Base-by-base conservation (phyloP, 2,888 invertebrate species). In the Dynastes maya region DNA sequence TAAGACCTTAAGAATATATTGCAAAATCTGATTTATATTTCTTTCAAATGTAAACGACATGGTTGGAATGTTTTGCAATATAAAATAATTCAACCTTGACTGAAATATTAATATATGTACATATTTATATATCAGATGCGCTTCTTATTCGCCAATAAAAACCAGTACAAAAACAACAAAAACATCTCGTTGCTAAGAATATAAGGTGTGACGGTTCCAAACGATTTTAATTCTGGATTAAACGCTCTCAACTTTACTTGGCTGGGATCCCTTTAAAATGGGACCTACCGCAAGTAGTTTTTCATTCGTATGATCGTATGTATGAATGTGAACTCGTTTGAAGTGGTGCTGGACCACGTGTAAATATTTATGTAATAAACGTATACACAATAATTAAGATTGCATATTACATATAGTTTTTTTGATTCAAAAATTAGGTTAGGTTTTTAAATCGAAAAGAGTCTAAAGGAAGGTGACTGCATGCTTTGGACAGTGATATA, bases 101-200 rank as follows among this genome's bases (percentile, higher is more conserved):
- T 6, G 55, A 22, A 16, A 58, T 58, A 58, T 58, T 58, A 45
- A 45, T 45, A 45, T 45, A 45, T 45, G 8, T 58, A n/a, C n/a
- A 22, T n/a, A 58, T 58, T 16, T 58, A 58, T 16, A 58, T 58
- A 58, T 16, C 5, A 22, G 16, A 58, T 58, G 22, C 22, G 55
- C 22, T 58, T 58, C 55, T 27, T 58, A 2, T 58, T 58, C n/a
- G 22, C 22, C 1, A 16, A 55, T 22, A 58, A 58, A 58, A 58
- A 58, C 16, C 55, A 58, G 22, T 3, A 16, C 22, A n/a, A 53
- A 53, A 16, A 16, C 4, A 53, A 16, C 53, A 37, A 37, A 37
- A 53, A 53, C 53, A 16, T 53, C n/a, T 53, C n/a, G 16, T 58
- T 58, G 55, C 22, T 22, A 58, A 58, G 22, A 22, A 58, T 58